Evolutionary conservation across 2,113 vertebrate species (phyloP).

Genomic region (Morone saxatilis): DNA sequence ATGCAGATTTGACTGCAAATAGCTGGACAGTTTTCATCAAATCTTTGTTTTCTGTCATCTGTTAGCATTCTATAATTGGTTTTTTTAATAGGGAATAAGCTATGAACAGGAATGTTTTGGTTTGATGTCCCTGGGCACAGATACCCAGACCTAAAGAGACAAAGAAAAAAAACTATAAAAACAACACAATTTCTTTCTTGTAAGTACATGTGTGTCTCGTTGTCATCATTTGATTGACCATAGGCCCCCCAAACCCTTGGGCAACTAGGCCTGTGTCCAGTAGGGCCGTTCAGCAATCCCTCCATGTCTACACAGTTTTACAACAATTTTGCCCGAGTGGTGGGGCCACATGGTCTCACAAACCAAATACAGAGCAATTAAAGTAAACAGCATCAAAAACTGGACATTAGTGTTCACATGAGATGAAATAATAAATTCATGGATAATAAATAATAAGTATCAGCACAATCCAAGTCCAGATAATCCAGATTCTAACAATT

Average conservation of each 20-base stretch:
- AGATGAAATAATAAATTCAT: background rate
- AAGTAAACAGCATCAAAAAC: background rate
- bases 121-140: background rate
- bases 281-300: background rate
- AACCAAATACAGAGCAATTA: conserved; percentile 5
- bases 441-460: background rate
- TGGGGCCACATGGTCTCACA: background rate
- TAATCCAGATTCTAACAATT: background rate
- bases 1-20: background rate
- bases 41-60: background rate
- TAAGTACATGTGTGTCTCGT: background rate
- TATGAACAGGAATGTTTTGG: background rate
- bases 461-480: background rate
- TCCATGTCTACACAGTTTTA: background rate
- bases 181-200: background rate
- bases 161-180: background rate
- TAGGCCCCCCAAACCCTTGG: background rate
- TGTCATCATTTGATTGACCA: background rate
- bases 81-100: background rate
- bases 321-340: background rate
- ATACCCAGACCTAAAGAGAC: background rate
- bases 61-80: background rate
- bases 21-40: background rate
- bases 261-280: background rate
- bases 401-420: background rate